Base-by-base conservation (phyloP, 2,797 vertebrate species). In the Dendrocincla tyrannina region DNA sequence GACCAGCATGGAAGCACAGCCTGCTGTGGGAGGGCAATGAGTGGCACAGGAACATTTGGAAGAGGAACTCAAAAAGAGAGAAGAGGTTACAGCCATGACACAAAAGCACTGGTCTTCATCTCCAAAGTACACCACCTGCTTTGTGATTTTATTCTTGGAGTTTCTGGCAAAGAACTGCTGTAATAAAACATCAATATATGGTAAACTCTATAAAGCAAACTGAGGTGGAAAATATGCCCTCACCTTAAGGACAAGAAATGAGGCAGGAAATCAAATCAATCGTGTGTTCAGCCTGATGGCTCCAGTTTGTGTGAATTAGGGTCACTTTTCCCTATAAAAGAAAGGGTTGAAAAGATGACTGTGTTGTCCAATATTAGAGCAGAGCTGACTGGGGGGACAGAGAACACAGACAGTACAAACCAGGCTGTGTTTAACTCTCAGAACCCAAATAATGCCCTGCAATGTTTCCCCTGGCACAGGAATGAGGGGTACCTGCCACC, bases 191-290 rank as follows among this genome's bases (percentile, higher is more conserved):
- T 46, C 68, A 60, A 41, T 89, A 73, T 19, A 88, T 12, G 17
- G 60, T 64, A 85, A 93, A 92, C 68, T 93, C 69, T 10, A 33
- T 67, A 53, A 80, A 77, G 93, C 72, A 93, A 91, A 77, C 14
- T 47, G 37, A 94, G 70, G 72, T 78, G 85, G 91, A 93, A 92
- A 96, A 88, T 83, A 83, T 30, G 18, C 69, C 72, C 87, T 93
- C 78, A 91, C 82, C 85, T 95, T 77, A 79, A 82, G 85, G 52
- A 39, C 35, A 39, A 44, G 63, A 91, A 92, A 95, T 18, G 64
- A 92, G 84, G 87, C 85, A 91, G 85, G 60, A 83, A 89, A 94
- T 88, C 73, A 89, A 91, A 88, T 50, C 82, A 89, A 70, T 60
- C 44, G 32, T 44, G 39, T 91, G 87, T 55, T 83, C 47, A 77